Base-by-base conservation (phyloP, 2,113 vertebrate species). In the Pomatorhinus ruficollis region DNA sequence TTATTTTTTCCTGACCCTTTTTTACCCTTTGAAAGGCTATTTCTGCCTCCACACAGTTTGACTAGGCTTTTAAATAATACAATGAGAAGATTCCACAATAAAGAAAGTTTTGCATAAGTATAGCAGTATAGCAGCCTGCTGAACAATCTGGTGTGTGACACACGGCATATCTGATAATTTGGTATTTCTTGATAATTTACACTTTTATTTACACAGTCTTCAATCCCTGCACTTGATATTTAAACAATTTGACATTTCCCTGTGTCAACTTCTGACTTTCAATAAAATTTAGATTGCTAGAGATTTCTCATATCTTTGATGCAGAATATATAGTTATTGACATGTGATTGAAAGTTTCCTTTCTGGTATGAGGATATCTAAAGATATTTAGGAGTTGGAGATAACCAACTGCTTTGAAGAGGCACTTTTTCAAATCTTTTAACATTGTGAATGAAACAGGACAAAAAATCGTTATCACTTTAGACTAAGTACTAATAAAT, bases 101-200 rank as follows among this genome's bases (percentile, higher is more conserved):
- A 95, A 80, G 24, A 42, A 61, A n/a, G 68, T 60, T 93, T 78
- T 84, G 24, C 19, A 12, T 59, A 86, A 81, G 52, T 87, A 61
- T 6, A 81, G 69, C 87, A 81, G 52, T 87, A 61, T 6, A 81
- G 69, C 87, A 94, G 47, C 31, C 72, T 94, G 77, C 11, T 78
- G 69, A 87, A 78, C 45, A 94, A 71, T 84, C 83, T 95, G 87
- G 77, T 87, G 45, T 54, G 35, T 89, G 81, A 87, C 60, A 84
- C 16, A 63, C 3, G 2, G 64, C 23, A 13, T 64, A 84, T 52
- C 64, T 64, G 69, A 91, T 81, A 61, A 96, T 65, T 40, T 27
- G 16, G 45, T 68, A 37, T 80, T 87, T 71, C 75, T 85, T 87
- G 10, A 82, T 64, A 90, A 86, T 81, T 90, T 91, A 69, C 57